Percentiles rank a stretch among this genome's conserved stretches.
phyloP scores from a whole-genome alignment of 2,888 invertebrate genomes.

The Rhopalosiphum nymphaeae region DNA sequence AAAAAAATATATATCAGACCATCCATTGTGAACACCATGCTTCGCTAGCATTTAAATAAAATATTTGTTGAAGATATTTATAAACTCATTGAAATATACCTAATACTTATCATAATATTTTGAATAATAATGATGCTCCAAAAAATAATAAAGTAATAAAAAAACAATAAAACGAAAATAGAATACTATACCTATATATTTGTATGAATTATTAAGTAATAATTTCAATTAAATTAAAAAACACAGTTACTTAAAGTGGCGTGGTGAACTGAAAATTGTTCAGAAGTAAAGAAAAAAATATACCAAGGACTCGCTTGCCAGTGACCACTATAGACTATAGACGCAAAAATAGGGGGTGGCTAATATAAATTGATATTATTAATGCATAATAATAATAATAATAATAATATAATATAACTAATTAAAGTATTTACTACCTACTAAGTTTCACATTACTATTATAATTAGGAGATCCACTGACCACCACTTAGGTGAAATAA shows the following conservation, averaged over 20 bases:
- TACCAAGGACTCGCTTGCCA: no score
- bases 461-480: no score
- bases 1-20: background rate
- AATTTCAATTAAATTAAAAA: background rate
- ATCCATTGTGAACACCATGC: background rate
- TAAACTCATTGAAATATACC: background rate
- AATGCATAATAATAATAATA: no score
- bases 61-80: background rate
- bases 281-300: no score
- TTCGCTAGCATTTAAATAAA: background rate
- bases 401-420: no score
- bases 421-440: no score
- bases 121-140: background rate
- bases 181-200: background rate
- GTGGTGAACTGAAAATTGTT: background rate
- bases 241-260: background rate
- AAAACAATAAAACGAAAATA: background rate
- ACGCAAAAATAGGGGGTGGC: no score
- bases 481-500: no score
- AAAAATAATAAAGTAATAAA: background rate
- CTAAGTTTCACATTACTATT: background rate
- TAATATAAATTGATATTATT: no score
- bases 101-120: background rate
- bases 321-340: no score
- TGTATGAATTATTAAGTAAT: background rate